Evolutionary conservation across 2,113 vertebrate genomes (phyloP), one percentile per base, ranked within the genome.

Genomic region (Gobiocypris rarus): DNA sequence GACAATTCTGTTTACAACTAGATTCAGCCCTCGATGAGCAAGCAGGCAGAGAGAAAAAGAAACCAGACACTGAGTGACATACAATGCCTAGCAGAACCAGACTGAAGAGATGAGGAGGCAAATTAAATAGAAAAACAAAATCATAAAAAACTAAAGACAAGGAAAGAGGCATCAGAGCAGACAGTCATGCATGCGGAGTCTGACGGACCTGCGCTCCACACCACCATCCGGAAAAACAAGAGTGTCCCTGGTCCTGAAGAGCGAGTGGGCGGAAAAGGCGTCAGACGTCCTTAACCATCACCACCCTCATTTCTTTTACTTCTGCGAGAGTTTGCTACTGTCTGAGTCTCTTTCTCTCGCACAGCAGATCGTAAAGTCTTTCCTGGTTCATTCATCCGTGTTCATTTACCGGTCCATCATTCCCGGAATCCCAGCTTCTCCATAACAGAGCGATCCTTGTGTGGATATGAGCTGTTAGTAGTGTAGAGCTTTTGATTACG

Each of bases 1-100:
- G 93, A 94, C 93, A 92, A 90, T 80, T 94, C 75, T 65, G 83
- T 93, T 94, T 93, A 95, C 93, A 93, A 90, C 92, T 94, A 94
- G 92, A 93, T 90, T 93, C 89, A 90, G 91, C 92, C 92, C 84
- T 91, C 90, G 92, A 93, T 94, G 92, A 92, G 91, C 88, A 91
- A 92, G 88, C 93, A 93, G 93, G 91, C 91, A 92, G 81, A 82
- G 88, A 89, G 50, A 22, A 34, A 45, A 65, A 76, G 69, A 91
- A 81, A 80, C 81, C 73, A 59, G 84, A 86, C 81, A 84, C 41
- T 61, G 79, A 75, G 85, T 83, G 81, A 82, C 67, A 70, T 83
- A 92, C 90, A 91, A 92, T 84, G 86, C 84, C 91, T 93, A 92
- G 90, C 90, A 91, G 91, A 92, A 92, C 88, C 73, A 89, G 86